phyloP scores from a whole-genome alignment of 2,888 invertebrate genomes.

The Arrhopalites spinosus region DNA sequence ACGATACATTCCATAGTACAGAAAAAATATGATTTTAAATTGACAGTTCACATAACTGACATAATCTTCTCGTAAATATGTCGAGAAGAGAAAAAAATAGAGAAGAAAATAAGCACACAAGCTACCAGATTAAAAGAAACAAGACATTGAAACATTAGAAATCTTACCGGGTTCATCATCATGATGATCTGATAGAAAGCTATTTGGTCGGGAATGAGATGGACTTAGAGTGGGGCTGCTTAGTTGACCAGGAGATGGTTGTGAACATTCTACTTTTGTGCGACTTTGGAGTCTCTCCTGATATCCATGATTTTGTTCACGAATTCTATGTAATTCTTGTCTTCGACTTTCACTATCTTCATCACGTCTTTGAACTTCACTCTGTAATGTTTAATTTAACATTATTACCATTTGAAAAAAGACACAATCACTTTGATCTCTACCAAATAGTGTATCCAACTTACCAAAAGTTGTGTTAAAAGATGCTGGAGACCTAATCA shows the following conservation, averaged over 20 bases:
- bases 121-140: background rate
- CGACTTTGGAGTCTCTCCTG: constrained; percentile 57
- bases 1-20: too few species aligned
- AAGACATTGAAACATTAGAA: background rate
- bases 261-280: constrained; percentile 36
- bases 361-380: constrained; percentile 74
- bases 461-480: constrained; percentile 72
- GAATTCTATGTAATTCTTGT: constrained; percentile 71
- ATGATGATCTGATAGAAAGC: constrained; percentile 56
- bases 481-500: constrained; percentile 61
- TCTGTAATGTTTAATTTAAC: constrained; percentile 61
- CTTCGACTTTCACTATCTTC: constrained; percentile 75
- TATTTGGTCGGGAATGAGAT: constrained; percentile 57
- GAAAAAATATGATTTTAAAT: too few species aligned
- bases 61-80: too few species aligned
- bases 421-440: too few species aligned
- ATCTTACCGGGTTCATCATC: constrained; percentile 57
- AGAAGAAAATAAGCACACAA: background rate
- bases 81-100: background rate
- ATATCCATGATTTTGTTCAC: constrained; percentile 71
- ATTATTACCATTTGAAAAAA: background rate
- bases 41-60: too few species aligned
- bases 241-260: constrained; percentile 34
- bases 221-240: constrained; percentile 51
- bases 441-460: constrained; percentile 52